Base-by-base conservation (phyloP, 2,797 vertebrate genomes). In the Pipistrellus pipistrellus region DNA sequence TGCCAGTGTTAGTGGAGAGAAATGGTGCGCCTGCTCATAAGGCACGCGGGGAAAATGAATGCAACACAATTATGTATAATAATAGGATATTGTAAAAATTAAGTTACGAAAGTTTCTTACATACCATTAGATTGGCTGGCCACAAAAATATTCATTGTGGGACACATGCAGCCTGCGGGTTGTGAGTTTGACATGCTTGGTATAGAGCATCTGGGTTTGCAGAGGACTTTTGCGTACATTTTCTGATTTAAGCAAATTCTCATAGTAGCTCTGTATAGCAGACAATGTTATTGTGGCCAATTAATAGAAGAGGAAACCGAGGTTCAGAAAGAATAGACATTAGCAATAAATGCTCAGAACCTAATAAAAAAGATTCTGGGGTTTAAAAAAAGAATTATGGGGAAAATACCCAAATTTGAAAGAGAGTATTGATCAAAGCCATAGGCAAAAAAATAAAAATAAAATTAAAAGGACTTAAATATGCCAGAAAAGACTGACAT, bases 241-340 rank as follows among this genome's bases (percentile, higher is more conserved):
- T 87, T 73, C 76, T 92, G 46, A 44, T 51, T 66, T 68, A 73
- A 66, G 66, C 62, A 32, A 68, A 88, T 69, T 84, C 35, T 57
- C 41, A 44, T 21, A 21, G 44, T 64, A 38, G 44, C 23, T 3
- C n/a, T 68, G 17, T 10, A 41, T 3, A n/a, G 1, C 23, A 88
- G 18, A 73, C 57, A 86, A 4, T 38, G 38, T 46, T 90, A 57
- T n/a, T 83, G 44, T 75, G 18, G 14, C 57, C n/a, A 72, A 55
- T 57, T 71, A 83, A 64, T 14, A 85, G 69, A 38, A 69, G 46
- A 53, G 72, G 32, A 95, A 68, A 95, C 21, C 59, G 69, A 94
- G 72, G 25, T 68, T 76, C 10, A 77, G 59, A 46, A 15, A 91
- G 7, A 87, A 81, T 72, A 72, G 75, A 2, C 25, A 38, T 88